Evolutionary conservation across 2,888 invertebrate species (phyloP), one percentile per base, ranked within the genome.

Genomic region (Uloborus plumipes): DNA sequence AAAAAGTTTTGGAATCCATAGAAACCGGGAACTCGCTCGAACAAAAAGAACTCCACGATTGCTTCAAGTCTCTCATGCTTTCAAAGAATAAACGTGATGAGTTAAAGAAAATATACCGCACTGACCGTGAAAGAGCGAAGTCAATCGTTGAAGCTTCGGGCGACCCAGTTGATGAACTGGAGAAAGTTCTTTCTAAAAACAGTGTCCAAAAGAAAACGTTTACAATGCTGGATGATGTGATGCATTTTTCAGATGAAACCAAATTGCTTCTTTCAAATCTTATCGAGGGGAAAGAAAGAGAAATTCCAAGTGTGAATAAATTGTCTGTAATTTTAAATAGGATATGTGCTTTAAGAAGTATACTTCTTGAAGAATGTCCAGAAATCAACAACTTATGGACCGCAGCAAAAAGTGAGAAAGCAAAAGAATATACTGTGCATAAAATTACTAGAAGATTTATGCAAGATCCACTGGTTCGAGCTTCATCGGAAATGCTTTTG

Each of bases 401-500:
- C 6, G 67, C 18, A 16, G 67, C 50, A 2, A 75, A 51, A 61
- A 59, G 51, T 20, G 0, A 7, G 0, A 39, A 59, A 61, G 50
- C 75, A 4, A 58, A 16, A 26, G 15, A 51, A 3, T 59, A 58
- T 31, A 16, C 39, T 16, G 61, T 22, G 0, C 14, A 51, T 26
- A 75, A 67, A 49, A 67, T 75, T n/a, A 39, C 66, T 3, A 18
- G 31, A 20, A 59, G 26, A 3, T 75, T 61, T 26, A 31, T 67
- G 14, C 49, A 18, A 16, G 75, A 75, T 31, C 26, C 22, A 9
- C 14, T 22, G 15, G 31, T 75, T 20, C 75, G 50, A 51, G 59
- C 61, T 18, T 47, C 75, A 6, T 6, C 50, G 18, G 75, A 75
- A 51, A 75, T 67, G 75, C 61, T 75, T 18, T 22, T 67, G 16